Percentiles rank a stretch among this genome's conserved stretches.
Conservation (phyloP, 1,140 invertebrate genomes). For the Drosophila lini region DNA sequence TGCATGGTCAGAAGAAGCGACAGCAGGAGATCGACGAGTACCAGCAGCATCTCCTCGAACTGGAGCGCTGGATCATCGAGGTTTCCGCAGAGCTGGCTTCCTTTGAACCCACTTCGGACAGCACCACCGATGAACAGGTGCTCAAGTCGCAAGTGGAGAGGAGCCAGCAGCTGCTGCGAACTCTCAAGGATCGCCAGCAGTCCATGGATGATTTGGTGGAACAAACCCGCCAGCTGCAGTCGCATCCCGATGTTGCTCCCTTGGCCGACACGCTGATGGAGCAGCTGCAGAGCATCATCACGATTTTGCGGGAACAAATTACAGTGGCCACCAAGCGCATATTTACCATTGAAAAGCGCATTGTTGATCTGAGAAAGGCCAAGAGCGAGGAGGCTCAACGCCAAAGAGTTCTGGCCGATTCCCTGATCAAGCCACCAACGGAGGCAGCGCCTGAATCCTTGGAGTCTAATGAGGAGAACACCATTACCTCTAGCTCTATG, state of each 20-base stretch:
- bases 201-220: slow-evolving; percentile 76
- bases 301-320: slow-evolving; percentile 74
- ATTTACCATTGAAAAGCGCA: slow-evolving; percentile 79
- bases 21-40: slow-evolving; percentile 87
- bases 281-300: slow-evolving; percentile 76
- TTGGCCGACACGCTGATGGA: slow-evolving; percentile 74
- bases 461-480: slow-evolving; percentile 70
- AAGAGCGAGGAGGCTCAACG: slow-evolving; percentile 70
- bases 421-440: slow-evolving; percentile 61
- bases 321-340: slow-evolving; percentile 78
- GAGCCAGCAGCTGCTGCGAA: slow-evolving; percentile 72
- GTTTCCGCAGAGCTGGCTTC: slow-evolving; percentile 71
- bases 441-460: slow-evolving; percentile 50
- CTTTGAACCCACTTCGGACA: slow-evolving; percentile 69
- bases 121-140: slow-evolving; percentile 69
- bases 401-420: slow-evolving; percentile 62
- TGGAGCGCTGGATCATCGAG: slow-evolving; percentile 87
- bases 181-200: slow-evolving; percentile 77
- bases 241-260: slow-evolving; percentile 78
- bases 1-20: slow-evolving; percentile 85
- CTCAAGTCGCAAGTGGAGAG: slow-evolving; percentile 73
- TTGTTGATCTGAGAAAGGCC: slow-evolving; percentile 72
- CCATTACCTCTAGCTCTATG: slow-evolving; percentile 76
- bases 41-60: slow-evolving; percentile 87
- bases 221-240: slow-evolving; percentile 71